phyloP scores from a whole-genome alignment of 1,140 invertebrate genomes.

The Araneus ventricosus region DNA sequence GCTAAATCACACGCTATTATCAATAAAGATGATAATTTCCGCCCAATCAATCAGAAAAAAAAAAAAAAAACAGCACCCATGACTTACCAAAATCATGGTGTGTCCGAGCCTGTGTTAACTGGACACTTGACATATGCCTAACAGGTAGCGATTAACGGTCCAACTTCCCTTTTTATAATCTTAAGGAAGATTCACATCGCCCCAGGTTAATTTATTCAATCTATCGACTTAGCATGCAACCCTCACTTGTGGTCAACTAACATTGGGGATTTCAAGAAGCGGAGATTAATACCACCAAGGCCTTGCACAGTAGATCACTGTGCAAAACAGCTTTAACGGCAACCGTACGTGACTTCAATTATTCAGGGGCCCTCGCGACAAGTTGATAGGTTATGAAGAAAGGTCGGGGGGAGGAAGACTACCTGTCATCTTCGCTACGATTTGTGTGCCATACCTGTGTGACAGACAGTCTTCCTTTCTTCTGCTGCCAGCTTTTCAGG shows the following conservation, averaged over 20 bases:
- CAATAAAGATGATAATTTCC: too few relatives aligned
- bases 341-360: slow-evolving; percentile 44
- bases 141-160: slow-evolving; percentile 8
- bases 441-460: slow-evolving; percentile 49
- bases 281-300: slow-evolving; percentile 60
- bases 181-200: slow-evolving; percentile 52
- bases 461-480: not conserved
- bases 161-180: slow-evolving; percentile 51
- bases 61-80: not conserved
- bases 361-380: slow-evolving; percentile 53
- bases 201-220: slow-evolving; percentile 52
- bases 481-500: not conserved
- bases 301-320: slow-evolving; percentile 25
- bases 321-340: slow-evolving; percentile 29
- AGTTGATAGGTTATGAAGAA: slow-evolving; percentile 31
- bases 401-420: not conserved
- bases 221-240: slow-evolving; percentile 45
- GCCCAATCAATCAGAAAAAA: not conserved
- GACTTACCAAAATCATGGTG: slow-evolving; percentile 53
- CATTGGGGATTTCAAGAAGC: not conserved
- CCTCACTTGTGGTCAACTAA: not conserved
- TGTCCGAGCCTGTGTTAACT: not conserved
- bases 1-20: too few relatives aligned
- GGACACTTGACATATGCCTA: not conserved
- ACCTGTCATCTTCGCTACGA: slow-evolving; percentile 38